Conservation (phyloP, 1,140 invertebrate species). For the Glossosoma conforme region DNA sequence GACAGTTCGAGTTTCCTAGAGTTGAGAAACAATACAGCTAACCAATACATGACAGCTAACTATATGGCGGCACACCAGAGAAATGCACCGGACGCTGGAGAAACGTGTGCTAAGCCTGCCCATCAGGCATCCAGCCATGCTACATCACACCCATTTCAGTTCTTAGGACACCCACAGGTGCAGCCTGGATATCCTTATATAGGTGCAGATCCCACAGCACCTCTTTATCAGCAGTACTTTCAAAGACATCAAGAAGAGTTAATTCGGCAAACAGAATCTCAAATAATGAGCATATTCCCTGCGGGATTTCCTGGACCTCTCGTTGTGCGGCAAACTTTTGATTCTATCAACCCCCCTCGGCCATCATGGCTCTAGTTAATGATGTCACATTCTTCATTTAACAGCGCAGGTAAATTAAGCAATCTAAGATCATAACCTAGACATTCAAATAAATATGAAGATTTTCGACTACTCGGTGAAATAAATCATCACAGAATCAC, state of each 20-base stretch:
- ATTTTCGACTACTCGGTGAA: too few relatives aligned
- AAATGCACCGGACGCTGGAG: constrained; percentile 38
- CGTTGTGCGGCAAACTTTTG: constrained; percentile 63
- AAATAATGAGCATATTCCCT: constrained; percentile 54
- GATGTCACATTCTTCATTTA: too few relatives aligned
- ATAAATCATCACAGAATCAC: too few relatives aligned
- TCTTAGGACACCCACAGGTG: constrained; percentile 49
- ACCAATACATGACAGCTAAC: constrained; percentile 52
- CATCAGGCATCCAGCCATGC: constrained; percentile 45
- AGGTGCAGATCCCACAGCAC: constrained; percentile 53
- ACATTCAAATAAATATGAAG: too few relatives aligned
- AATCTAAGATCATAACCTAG: too few relatives aligned
- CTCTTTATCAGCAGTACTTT: constrained; percentile 65
- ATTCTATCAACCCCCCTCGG: constrained; percentile 57
- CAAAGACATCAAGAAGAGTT: constrained; percentile 57
- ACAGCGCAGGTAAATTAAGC: too few relatives aligned
- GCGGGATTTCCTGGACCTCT: constrained; percentile 56
- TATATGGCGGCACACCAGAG: constrained; percentile 51
- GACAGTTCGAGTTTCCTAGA: constrained; percentile 60
- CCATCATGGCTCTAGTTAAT: constrained; percentile 49
- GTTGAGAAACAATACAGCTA: constrained; percentile 51
- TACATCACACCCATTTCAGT: constrained; percentile 45
- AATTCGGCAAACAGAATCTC: constrained; percentile 47
- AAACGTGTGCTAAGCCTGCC: constrained; percentile 47
- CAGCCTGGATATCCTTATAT: constrained; percentile 54